Conservation (phyloP, 2,888 invertebrate genomes). For the Amphipoea lucens region DNA sequence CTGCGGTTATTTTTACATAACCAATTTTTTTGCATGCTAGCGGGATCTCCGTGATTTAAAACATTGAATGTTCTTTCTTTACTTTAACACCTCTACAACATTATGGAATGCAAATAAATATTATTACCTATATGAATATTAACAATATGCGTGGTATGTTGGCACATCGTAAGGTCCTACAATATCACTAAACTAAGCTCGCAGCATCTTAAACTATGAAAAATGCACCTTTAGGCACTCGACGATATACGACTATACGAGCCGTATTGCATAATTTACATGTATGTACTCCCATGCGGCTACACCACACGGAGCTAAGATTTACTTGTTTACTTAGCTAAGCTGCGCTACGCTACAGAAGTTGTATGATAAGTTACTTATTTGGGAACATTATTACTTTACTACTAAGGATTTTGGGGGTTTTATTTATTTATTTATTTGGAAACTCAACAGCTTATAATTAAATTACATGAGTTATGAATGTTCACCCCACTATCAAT, state of each 20-base stretch:
- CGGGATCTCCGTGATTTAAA: background rate
- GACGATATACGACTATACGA: background rate
- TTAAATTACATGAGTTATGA: too few species aligned
- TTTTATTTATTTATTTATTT: too few species aligned
- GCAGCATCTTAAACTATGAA: constrained; percentile 7
- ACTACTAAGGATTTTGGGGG: background rate
- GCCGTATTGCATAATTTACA: constrained; percentile 1
- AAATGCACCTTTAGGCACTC: constrained; percentile 2
- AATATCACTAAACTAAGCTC: constrained; percentile 18
- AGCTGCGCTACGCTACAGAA: background rate
- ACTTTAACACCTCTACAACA: too few species aligned
- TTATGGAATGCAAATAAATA: too few species aligned
- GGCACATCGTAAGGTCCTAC: background rate
- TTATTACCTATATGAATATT: too few species aligned
- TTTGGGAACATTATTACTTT: constrained; percentile 7
- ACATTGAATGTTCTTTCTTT: background rate
- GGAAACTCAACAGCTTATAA: too few species aligned
- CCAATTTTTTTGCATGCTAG: background rate
- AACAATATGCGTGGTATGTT: background rate
- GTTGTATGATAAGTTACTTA: background rate
- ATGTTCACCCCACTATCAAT: too few species aligned
- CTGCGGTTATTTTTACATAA: background rate
- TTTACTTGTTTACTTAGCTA: constrained; percentile 9
- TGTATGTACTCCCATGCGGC: background rate
- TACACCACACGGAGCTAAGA: constrained; percentile 1